Conservation (phyloP, 2,113 vertebrate genomes). For the Agapornis roseicollis region DNA sequence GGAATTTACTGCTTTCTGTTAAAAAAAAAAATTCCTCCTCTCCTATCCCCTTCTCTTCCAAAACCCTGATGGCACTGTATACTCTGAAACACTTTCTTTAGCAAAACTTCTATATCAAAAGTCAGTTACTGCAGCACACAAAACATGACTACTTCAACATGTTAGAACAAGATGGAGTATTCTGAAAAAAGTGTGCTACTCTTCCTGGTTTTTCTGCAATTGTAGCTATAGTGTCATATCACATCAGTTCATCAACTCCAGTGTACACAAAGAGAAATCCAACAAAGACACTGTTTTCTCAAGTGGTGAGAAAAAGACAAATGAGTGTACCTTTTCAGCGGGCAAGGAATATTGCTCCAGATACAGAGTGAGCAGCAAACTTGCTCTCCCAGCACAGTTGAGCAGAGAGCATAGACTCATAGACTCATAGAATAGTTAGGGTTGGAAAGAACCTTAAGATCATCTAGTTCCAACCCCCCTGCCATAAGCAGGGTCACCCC, state of each 20-base stretch:
- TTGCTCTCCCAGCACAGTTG: not conserved
- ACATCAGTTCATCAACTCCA: not conserved
- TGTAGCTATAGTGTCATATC: not conserved
- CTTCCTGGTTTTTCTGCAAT: not conserved
- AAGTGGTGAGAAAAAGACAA: not conserved
- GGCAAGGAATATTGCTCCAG: not conserved
- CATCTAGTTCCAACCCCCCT: too few relatives aligned
- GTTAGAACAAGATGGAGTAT: not conserved
- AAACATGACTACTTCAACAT: not conserved
- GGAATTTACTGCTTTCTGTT: not conserved
- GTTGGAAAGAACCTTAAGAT: too few relatives aligned
- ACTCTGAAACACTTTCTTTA: not conserved
- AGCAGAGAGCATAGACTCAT: not conserved
- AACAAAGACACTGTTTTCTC: not conserved
- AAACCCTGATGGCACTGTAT: not conserved
- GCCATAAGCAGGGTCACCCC: too few relatives aligned
- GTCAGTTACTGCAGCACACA: not conserved
- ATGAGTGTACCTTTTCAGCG: not conserved
- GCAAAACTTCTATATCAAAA: not conserved
- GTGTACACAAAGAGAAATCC: accelerated
- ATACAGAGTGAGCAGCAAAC: not conserved
- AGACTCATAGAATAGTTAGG: too few relatives aligned
- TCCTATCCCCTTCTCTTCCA: not conserved
- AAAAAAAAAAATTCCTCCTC: not conserved
- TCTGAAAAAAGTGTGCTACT: not conserved